Conservation (phyloP, 2,888 invertebrate species). For the Petrolisthes manimaculis region DNA sequence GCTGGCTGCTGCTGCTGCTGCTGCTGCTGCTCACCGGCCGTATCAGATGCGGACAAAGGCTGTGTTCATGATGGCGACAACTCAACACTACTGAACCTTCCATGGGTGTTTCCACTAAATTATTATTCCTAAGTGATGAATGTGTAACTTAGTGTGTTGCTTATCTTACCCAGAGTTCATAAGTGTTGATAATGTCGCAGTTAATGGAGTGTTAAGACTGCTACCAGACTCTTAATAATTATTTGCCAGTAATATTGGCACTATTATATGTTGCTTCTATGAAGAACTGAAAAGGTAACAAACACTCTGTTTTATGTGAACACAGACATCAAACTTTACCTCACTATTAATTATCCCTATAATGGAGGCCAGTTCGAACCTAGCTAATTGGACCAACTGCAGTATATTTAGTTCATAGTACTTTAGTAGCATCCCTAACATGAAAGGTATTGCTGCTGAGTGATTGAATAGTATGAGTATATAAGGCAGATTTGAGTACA, state of each 20-base stretch:
- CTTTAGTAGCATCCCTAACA: not conserved
- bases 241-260: slow-evolving; percentile 54
- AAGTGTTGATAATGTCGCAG: slow-evolving; percentile 46
- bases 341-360: slow-evolving; percentile 51
- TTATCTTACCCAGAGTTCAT: slow-evolving; percentile 37
- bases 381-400: slow-evolving; percentile 59
- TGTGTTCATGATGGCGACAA: slow-evolving; percentile 52
- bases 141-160: slow-evolving; percentile 9
- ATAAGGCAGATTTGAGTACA: slow-evolving; percentile 14
- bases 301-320: slow-evolving; percentile 62
- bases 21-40: slow-evolving; percentile 54
- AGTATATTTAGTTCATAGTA: slow-evolving; percentile 47
- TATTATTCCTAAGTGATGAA: not conserved
- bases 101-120: slow-evolving; percentile 21
- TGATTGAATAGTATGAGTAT: slow-evolving; percentile 4
- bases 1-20: slow-evolving; percentile 19
- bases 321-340: slow-evolving; percentile 59
- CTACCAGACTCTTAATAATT: slow-evolving; percentile 53
- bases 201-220: slow-evolving; percentile 56
- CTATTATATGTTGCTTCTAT: slow-evolving; percentile 56
- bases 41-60: slow-evolving; percentile 60
- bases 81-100: slow-evolving; percentile 26
- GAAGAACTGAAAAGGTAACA: slow-evolving; percentile 53
- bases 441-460: slow-evolving; percentile 7
- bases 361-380: slow-evolving; percentile 57